These are phyloP conservation scores for Heterodera schachtii DNA, from an alignment of 1,140 invertebrate genomes.

Conservation along the genomic window DNA sequence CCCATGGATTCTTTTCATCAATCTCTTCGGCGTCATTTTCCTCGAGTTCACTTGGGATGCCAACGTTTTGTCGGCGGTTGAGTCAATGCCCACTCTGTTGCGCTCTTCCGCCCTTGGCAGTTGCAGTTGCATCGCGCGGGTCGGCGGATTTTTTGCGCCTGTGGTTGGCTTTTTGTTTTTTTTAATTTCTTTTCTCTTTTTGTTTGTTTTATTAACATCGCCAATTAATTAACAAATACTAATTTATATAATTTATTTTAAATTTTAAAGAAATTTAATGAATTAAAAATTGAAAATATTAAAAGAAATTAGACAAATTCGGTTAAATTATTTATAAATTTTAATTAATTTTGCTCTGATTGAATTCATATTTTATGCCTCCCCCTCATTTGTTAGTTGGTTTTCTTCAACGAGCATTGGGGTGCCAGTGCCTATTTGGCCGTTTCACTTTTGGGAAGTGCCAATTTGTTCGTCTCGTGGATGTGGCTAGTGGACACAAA, in stretches of 20 bases:
- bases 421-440: constrained; percentile 60
- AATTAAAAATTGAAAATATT: not conserved
- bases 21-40: constrained; percentile 28
- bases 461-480: constrained; percentile 61
- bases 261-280: no score
- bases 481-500: constrained; percentile 64
- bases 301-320: not conserved
- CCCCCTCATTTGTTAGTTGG: constrained; percentile 49
- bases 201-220: not conserved
- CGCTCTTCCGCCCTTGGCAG: constrained; percentile 31
- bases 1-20: constrained; percentile 24
- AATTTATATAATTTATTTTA: not conserved
- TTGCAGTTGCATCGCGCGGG: constrained; percentile 61
- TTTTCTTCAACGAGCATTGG: constrained; percentile 60
- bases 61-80: constrained; percentile 27
- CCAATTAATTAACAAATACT: not conserved
- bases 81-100: constrained; percentile 37
- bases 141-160: constrained; percentile 60
- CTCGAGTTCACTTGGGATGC: constrained; percentile 22
- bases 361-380: not conserved
- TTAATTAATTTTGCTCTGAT: not conserved
- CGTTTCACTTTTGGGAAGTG: constrained; percentile 53
- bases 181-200: not conserved
- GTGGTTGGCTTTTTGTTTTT: constrained; percentile 33
- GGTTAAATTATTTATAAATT: not conserved